Evolutionary conservation across 2,888 invertebrate genomes (phyloP).

Genomic region (Hirtodrosophila trivittata): DNA sequence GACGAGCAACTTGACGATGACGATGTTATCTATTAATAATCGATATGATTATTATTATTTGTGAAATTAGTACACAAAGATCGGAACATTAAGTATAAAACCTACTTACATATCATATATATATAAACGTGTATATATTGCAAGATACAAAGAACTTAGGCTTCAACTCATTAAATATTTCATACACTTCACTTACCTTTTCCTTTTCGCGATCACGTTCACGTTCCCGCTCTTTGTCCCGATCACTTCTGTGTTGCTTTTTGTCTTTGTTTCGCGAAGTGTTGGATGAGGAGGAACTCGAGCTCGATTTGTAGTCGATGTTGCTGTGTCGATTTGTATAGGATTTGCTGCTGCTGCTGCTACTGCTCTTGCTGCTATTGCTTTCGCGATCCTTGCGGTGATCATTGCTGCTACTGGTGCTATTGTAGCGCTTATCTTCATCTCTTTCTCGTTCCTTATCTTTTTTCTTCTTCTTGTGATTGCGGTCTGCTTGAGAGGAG

Average conservation of each 20-base stretch:
- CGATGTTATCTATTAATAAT: slow-evolving; percentile 47
- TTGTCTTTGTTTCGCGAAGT: slow-evolving; percentile 69
- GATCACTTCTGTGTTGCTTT: slow-evolving; percentile 57
- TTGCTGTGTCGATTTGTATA: slow-evolving; percentile 48
- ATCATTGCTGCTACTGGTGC: slow-evolving; percentile 28
- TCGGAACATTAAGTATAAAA: neutral
- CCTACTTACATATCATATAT: neutral
- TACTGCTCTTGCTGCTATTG: slow-evolving; percentile 24
- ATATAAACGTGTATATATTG: too few species aligned
- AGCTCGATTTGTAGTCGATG: slow-evolving; percentile 54
- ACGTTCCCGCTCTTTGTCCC: slow-evolving; percentile 52
- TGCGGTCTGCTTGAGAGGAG: slow-evolving; percentile 63
- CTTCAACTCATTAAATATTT: too few species aligned
- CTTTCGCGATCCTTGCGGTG: slow-evolving; percentile 28
- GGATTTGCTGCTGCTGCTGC: slow-evolving; percentile 47
- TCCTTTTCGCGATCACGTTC: slow-evolving; percentile 53
- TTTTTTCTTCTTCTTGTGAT: slow-evolving; percentile 83
- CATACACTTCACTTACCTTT: slow-evolving; percentile 21
- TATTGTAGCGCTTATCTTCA: slow-evolving; percentile 58
- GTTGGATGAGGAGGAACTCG: slow-evolving; percentile 56
- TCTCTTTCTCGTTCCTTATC: slow-evolving; percentile 81
- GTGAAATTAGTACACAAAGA: neutral
- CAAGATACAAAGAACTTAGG: too few species aligned
- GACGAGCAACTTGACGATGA: slow-evolving; percentile 69
- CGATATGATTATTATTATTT: neutral